Base-by-base conservation (phyloP, 2,113 vertebrate species). In the Miniopterus natalensis region DNA sequence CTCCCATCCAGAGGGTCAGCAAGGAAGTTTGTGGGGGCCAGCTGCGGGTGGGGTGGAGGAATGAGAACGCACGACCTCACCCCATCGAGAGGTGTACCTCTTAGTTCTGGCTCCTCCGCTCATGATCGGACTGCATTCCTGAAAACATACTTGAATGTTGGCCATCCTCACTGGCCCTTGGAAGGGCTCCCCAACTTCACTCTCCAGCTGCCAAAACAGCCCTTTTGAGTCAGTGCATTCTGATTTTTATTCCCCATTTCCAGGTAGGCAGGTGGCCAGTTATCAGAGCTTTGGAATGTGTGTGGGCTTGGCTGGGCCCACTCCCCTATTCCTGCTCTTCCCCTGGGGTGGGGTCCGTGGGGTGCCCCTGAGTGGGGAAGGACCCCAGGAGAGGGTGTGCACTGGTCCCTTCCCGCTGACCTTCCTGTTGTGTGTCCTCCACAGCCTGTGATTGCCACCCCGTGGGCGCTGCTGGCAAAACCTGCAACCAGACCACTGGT, bases 391-490 rank as follows among this genome's bases (percentile, higher is more conserved):
- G 27, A 21, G 77, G 47, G 21, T 42, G 40, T 61, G 68, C 51
- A 45, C 53, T 17, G 51, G 8, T 25, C 9, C 51, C 23, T 65
- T 29, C 94, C 96, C 91, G 98, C 98, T 99, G 97, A 99, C 97
- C 97, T 96, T 85, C 31, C 25, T 96, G 95, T 97, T 98, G 79
- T 98, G 47, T 98, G 95, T 98, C 96, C 59, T 98, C 98, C 97
- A 96, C 99, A 99, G 99, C 99, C 98, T 99, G 99, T 3, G 99
- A 99, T 98, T 99, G 99, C 98, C 99, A 99, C 98, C 99, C 99
- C 10, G 99, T 99, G 98, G 99, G 99, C 2, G 99, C 99, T 0
- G 99, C 99, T 53, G 99, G 99, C 98, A 99, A 99, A 98, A 99
- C 99, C 98, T 99, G 99, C 98, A 99, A 99, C 99, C 99, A 99